These are phyloP conservation scores for Crossocerus cetratus DNA, from an alignment of 2,888 invertebrate species.

Conservation along the genomic window DNA sequence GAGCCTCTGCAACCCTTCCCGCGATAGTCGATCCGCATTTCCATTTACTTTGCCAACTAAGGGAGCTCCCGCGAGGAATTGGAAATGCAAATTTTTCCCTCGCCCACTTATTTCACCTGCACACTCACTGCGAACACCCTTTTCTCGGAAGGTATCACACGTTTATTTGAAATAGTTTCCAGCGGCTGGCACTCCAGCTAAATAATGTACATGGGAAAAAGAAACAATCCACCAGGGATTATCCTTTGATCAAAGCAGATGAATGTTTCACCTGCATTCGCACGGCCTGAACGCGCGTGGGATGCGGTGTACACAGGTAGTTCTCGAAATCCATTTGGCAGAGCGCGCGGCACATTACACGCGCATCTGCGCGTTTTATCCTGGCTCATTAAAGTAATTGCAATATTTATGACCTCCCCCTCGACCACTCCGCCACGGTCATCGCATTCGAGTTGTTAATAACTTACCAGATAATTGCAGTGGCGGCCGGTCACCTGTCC, in stretches of 20 bases:
- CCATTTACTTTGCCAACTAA: no score
- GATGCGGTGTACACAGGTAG: no score
- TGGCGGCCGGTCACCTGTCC: conserved; percentile 2
- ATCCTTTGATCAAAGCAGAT: no score
- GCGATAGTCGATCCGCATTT: neutral
- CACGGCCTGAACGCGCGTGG: neutral
- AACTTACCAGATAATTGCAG: conserved; percentile 29
- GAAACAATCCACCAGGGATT: no score
- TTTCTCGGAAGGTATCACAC: no score
- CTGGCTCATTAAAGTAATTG: conserved; percentile 32
- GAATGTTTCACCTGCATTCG: no score
- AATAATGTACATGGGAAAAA: no score
- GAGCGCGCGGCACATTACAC: conserved; percentile 8
- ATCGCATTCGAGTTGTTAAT: conserved; percentile 10
- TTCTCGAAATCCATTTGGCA: conserved; percentile 1
- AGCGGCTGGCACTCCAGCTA: no score
- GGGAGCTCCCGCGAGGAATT: neutral
- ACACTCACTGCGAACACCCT: no score
- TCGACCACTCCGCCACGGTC: conserved; percentile 4
- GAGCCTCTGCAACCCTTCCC: conserved; percentile 23
- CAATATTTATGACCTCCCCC: conserved; percentile 4
- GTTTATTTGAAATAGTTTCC: no score
- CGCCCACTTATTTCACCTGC: no score
- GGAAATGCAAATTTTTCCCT: no score
- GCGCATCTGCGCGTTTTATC: conserved; percentile 16